Evolutionary conservation across 2,888 invertebrate genomes (phyloP), one percentile per base, ranked within the genome.

Genomic region (Synanthedon formicaeformis): DNA sequence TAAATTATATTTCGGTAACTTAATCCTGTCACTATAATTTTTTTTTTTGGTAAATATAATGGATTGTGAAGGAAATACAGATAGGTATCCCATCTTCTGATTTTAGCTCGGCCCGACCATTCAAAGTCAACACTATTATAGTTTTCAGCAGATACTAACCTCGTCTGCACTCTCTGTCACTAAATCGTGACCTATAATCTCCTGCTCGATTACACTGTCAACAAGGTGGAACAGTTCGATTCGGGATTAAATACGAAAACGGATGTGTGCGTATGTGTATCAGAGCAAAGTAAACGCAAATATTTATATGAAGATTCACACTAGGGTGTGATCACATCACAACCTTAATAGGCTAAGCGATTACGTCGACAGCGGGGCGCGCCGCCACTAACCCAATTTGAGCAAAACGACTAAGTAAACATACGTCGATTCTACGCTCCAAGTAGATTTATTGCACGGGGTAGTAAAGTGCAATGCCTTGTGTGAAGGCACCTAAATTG

Each of bases 361-460:
- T 81, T 78, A 82, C 73, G 75, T 69, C 66, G 73, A 65, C 67
- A 66, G 63, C 60, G 63, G 71, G 75, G 70, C 70, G 75, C 69
- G 73, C 74, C 75, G 59, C 71, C 70, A 72, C 75, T 83, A 81
- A 83, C 80, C 81, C 76, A 82, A 81, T 84, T 84, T 78, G 73
- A 67, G 66, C 72, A 73, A 75, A 81, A 81, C 73, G 79, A 74
- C 73, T 71, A 64, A 69, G 73, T 78, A 81, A 80, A 79, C 78
- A 81, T 67, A 75, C 75, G 70, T 66, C 70, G 69, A 73, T 70
- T 70, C 71, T 72, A 69, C 68, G 70, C 71, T 67, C 62, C 64
- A 59, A 62, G 52, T 65, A 73, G 79, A 81, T 83, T 81, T 80
- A 81, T 79, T 67, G 68, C 71, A 66, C 34, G 34, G 63, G 68